Evolutionary conservation across 2,888 invertebrate genomes (phyloP), one percentile per base, ranked within the genome.

Genomic region (Auanema sp.): DNA sequence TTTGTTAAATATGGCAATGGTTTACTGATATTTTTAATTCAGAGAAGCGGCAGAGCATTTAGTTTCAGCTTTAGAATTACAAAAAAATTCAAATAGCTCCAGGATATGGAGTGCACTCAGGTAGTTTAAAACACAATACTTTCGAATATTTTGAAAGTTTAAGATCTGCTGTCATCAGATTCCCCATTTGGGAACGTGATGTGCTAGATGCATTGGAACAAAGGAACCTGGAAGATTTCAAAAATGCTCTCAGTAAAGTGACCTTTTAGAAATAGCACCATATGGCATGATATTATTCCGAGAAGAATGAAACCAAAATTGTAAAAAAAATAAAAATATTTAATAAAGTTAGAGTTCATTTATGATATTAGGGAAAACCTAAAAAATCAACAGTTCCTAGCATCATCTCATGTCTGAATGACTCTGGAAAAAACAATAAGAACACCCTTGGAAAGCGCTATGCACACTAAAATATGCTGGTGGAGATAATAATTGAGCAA

Each of bases 11-110:
- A n/a, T 12, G 16, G 8, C n/a, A 18, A 3, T 11, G 2, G 1
- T 33, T 33, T 33, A 5, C n/a, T 55, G 6, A 6, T 10, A 44
- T 41, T 18, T 16, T 4, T 49, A 16, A 68, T 79, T 58, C 80
- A 93, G 90, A 82, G 91, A 97, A 86, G 95, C 97, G 6, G 92
- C 91, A 14, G 95, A 96, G 84, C 97, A 98, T 87, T 91, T 98
- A 79, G 85, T 97, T 55, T 90, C 91, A 3, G 95, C 96, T 0
- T 86, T 98, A 43, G 94, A 93, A 85, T 91, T 94, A 85, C 97
- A 98, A 87, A 89, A 91, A 23, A 77, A 89, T 0, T 25, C 54
- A 6, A 57, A 62, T 16, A 56, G 56, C 14, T 51, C 56, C 33
- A 56, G 56, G 10, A 62, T 62, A 16, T 62, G 62, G 62, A 51